Evolutionary conservation across 1,140 invertebrate genomes (phyloP).

Genomic region (Eueides isabella): DNA sequence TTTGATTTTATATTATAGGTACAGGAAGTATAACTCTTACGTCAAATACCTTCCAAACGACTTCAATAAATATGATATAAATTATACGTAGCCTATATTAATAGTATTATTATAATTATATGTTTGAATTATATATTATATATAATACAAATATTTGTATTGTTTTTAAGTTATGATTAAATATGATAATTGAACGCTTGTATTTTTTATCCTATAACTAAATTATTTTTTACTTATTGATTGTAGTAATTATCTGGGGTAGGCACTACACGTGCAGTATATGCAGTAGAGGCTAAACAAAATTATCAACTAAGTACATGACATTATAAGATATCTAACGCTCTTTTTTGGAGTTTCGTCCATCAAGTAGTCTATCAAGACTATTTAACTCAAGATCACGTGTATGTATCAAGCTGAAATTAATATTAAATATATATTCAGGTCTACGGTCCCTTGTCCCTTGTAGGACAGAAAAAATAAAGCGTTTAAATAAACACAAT

Average conservation of each 20-base stretch:
- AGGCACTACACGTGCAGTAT: too few relatives aligned
- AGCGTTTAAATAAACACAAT: too few relatives aligned
- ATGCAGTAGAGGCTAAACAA: background rate
- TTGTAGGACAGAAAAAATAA: too few relatives aligned
- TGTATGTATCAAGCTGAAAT: too few relatives aligned
- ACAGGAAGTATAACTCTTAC: background rate
- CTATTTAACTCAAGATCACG: too few relatives aligned
- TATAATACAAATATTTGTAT: background rate
- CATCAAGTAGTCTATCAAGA: too few relatives aligned
- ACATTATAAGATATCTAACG: background rate
- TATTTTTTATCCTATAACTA: background rate
- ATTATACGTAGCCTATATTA: background rate
- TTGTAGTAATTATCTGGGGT: too few relatives aligned
- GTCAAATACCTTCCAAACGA: slow-evolving; percentile 1
- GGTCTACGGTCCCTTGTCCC: too few relatives aligned
- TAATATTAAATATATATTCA: too few relatives aligned
- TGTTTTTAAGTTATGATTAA: background rate
- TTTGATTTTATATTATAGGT: slow-evolving; percentile 13
- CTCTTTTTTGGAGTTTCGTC: too few relatives aligned
- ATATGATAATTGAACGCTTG: background rate
- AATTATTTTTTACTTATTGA: too few relatives aligned
- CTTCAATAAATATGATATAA: background rate
- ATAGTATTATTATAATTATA: background rate
- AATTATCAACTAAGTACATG: background rate
- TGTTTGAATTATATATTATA: background rate